These are phyloP conservation scores for Seira sanloemensis DNA, from an alignment of 2,888 invertebrate species.

Conservation along the genomic window DNA sequence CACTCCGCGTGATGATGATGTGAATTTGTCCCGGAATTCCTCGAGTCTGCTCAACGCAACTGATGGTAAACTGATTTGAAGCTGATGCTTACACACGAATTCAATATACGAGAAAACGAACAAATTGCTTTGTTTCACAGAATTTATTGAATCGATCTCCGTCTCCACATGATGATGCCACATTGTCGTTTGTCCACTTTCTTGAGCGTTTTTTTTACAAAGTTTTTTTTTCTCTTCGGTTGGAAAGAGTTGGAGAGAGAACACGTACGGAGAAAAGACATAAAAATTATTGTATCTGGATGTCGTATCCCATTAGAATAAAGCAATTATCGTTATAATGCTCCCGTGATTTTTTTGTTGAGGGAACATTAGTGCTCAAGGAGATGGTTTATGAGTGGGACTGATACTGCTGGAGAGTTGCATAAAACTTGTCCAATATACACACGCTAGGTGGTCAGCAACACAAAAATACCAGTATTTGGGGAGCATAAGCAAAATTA, in stretches of 20 bases:
- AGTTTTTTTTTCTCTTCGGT: too few species aligned
- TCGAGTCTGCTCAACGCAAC: too few species aligned
- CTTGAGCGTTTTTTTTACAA: not conserved
- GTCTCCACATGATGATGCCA: slow-evolving; percentile 24
- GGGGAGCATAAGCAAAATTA: slow-evolving; percentile 17
- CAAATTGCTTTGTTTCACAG: slow-evolving; percentile 8
- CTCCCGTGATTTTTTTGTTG: slow-evolving; percentile 23
- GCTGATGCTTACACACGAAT: too few species aligned
- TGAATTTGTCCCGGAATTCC: too few species aligned
- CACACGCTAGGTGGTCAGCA: slow-evolving; percentile 45
- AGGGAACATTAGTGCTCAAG: not conserved
- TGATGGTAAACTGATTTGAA: too few species aligned
- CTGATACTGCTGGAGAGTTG: not conserved
- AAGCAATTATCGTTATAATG: slow-evolving; percentile 56
- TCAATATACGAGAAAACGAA: slow-evolving; percentile 5
- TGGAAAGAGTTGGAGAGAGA: not conserved
- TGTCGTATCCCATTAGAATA: slow-evolving; percentile 43
- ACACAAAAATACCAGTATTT: not conserved
- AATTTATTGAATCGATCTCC: slow-evolving; percentile 12
- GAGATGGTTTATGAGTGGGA: not conserved
- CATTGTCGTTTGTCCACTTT: slow-evolving; percentile 28
- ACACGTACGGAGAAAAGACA: slow-evolving; percentile 3
- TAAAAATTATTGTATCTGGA: slow-evolving; percentile 12
- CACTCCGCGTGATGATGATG: too few species aligned
- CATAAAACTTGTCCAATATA: slow-evolving; percentile 41